Conservation (phyloP, 2,888 invertebrate species). For the Polydrusus tereticollis region DNA sequence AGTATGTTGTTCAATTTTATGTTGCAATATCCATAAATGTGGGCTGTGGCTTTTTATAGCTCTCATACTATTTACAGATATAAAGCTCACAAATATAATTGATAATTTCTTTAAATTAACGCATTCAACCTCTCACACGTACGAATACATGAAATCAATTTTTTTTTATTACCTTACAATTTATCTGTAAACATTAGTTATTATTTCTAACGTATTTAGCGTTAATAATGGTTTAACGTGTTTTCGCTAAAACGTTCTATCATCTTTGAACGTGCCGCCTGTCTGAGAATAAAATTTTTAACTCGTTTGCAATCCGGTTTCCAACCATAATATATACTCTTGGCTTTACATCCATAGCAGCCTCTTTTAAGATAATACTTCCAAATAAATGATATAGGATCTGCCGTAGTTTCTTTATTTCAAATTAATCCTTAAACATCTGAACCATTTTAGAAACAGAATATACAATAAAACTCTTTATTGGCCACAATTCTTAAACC, state of each 20-base stretch:
- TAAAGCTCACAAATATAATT: no score
- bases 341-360: neutral
- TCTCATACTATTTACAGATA: no score
- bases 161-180: no score
- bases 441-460: neutral
- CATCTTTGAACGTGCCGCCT: conserved; percentile 31
- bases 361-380: neutral
- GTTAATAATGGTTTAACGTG: conserved; percentile 1
- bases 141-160: no score
- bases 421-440: neutral
- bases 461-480: no score
- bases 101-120: no score
- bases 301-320: conserved; percentile 37
- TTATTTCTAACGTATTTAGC: no score
- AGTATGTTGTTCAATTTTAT: neutral
- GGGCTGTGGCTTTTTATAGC: no score
- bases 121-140: no score
- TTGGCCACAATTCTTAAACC: no score
- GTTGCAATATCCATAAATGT: no score
- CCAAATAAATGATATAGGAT: neutral
- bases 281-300: conserved; percentile 33
- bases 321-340: conserved; percentile 10
- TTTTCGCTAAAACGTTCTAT: conserved; percentile 19
- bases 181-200: no score
- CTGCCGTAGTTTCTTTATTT: neutral